Evolutionary conservation across 2,797 vertebrate species (phyloP).

Genomic region (Mionectes olivaceus): DNA sequence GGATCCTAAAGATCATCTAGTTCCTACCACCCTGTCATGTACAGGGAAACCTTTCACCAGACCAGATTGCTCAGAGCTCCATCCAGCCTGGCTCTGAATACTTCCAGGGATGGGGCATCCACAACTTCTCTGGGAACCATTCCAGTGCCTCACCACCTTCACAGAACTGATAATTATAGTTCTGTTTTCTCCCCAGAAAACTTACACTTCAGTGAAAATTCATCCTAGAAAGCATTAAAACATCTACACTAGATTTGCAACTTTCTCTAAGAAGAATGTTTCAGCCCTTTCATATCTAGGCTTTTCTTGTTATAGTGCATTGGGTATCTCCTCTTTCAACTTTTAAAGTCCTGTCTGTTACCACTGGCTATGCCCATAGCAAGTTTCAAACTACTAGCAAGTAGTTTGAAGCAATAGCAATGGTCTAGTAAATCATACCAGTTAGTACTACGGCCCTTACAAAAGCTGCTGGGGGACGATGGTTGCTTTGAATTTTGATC

Average conservation of each 20-base stretch:
- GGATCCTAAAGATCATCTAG: neutral
- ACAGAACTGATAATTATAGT: neutral
- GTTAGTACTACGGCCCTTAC: neutral
- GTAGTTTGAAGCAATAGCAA: neutral
- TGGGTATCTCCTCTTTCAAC: neutral
- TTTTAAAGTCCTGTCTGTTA: neutral
- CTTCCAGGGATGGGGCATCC: neutral
- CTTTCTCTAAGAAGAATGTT: neutral
- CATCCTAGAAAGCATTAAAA: too few relatives aligned
- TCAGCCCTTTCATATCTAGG: neutral
- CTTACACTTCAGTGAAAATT: neutral
- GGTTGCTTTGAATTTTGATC: neutral
- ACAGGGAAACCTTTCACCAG: neutral
- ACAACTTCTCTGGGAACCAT: neutral
- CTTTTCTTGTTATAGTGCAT: neutral
- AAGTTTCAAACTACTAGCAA: neutral
- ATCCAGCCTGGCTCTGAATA: neutral
- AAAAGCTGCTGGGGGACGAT: neutral
- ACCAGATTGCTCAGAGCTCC: neutral
- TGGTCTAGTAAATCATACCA: neutral
- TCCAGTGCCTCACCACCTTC: neutral
- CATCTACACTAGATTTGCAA: too few relatives aligned
- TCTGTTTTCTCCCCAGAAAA: neutral
- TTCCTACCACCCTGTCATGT: neutral
- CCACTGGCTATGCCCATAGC: neutral